These are phyloP conservation scores for Cygnus atratus DNA, from an alignment of 2,113 vertebrate genomes.

Conservation along the genomic window DNA sequence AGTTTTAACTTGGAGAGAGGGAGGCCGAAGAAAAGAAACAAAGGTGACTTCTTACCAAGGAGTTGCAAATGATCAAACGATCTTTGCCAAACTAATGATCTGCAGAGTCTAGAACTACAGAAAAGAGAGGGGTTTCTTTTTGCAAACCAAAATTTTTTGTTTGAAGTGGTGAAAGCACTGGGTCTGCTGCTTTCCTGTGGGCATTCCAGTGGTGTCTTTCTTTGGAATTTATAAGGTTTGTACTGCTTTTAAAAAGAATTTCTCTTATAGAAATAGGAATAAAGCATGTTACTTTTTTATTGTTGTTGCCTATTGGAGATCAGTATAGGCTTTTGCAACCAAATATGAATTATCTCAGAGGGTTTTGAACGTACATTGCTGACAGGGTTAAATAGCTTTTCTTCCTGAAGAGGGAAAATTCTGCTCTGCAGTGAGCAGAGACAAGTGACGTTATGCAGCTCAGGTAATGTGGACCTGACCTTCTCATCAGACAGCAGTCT, in stretches of 20 bases:
- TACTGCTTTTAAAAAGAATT: neutral
- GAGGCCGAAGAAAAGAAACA: neutral
- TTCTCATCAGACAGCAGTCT: neutral
- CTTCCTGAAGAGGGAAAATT: neutral
- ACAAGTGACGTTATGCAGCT: neutral
- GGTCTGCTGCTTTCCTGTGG: neutral
- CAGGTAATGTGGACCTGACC: neutral
- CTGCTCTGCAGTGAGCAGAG: neutral
- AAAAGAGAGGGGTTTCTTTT: neutral
- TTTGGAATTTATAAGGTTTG: neutral
- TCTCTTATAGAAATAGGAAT: neutral
- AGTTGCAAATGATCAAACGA: constrained; percentile 19
- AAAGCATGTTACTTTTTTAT: neutral
- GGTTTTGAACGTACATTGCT: neutral
- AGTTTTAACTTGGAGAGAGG: constrained; percentile 12
- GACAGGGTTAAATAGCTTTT: neutral
- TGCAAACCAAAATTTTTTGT: constrained; percentile 20
- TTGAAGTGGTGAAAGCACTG: constrained; percentile 28
- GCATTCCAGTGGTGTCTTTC: neutral
- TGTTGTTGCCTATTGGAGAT: neutral
- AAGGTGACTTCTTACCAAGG: constrained; percentile 9
- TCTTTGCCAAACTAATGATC: constrained; percentile 32
- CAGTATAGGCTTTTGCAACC: neutral
- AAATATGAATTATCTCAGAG: neutral
- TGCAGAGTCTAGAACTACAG: constrained; percentile 1